These are phyloP conservation scores for Varanus salvator DNA, from an alignment of 2,113 vertebrate genomes.

Conservation along the genomic window DNA sequence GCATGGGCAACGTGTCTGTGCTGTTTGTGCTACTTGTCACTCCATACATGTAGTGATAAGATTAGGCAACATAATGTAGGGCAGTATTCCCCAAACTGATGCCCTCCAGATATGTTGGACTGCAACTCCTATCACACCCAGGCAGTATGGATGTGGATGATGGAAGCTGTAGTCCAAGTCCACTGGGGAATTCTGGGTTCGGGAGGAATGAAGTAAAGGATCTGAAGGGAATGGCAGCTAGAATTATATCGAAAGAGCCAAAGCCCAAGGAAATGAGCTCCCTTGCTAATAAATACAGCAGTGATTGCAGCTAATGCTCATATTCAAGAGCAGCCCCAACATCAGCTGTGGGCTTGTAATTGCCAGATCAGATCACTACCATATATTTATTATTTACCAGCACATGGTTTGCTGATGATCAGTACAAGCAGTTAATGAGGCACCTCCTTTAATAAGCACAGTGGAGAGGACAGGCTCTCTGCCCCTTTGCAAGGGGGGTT, in stretches of 20 bases:
- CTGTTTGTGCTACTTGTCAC: neutral
- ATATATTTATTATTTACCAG: conserved; percentile 69
- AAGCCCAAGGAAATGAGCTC: conserved; percentile 4
- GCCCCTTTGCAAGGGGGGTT: neutral
- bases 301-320: conserved; percentile 31
- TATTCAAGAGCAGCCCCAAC: conserved; percentile 46
- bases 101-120: too few relatives aligned
- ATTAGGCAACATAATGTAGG: neutral
- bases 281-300: conserved; percentile 12
- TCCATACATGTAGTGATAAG: neutral
- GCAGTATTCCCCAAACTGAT: too few relatives aligned
- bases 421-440: conserved; percentile 68
- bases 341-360: conserved; percentile 51
- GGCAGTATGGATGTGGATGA: too few relatives aligned
- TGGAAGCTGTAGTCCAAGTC: too few relatives aligned
- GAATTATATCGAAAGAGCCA: fast-evolving
- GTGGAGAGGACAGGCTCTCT: conserved; percentile 34
- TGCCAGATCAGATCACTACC: conserved; percentile 50
- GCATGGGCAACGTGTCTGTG: neutral
- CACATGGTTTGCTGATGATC: conserved; percentile 54
- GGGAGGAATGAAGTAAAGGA: neutral
- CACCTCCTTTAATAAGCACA: conserved; percentile 48
- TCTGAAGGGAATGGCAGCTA: conserved; percentile 8
- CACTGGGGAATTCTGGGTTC: too few relatives aligned
- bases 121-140: too few relatives aligned